Conservation (phyloP, 2,888 invertebrate species). For the Zeuzera pyrina region DNA sequence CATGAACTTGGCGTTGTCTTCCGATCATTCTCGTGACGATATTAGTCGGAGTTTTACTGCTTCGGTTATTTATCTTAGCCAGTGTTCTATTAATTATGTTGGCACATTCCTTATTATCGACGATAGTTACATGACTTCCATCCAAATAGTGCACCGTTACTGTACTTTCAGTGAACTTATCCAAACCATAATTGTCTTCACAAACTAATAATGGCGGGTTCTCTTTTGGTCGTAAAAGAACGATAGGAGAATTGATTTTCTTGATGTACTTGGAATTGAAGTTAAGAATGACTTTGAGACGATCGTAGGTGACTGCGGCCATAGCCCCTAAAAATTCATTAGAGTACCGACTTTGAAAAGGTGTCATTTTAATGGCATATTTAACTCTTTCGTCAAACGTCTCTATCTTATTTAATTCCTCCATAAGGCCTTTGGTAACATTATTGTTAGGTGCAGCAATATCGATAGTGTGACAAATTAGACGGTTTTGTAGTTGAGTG, state of each 20-base stretch:
- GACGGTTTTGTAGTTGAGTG: conserved; percentile 66
- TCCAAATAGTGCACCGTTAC: conserved; percentile 77
- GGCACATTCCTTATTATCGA: conserved; percentile 76
- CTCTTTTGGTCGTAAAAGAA: conserved; percentile 77
- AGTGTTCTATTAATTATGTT: conserved; percentile 73
- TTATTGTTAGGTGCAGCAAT: conserved; percentile 53
- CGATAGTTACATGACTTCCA: conserved; percentile 80
- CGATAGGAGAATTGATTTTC: conserved; percentile 72
- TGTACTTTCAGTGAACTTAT: conserved; percentile 68
- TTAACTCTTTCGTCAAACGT: conserved; percentile 74
- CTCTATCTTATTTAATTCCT: conserved; percentile 63
- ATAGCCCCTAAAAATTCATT: conserved; percentile 35
- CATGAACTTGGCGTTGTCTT: conserved; percentile 39
- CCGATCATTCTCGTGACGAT: conserved; percentile 50
- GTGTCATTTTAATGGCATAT: conserved; percentile 44
- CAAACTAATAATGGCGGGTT: conserved; percentile 57
- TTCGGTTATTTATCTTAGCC: conserved; percentile 25
- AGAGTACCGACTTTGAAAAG: conserved; percentile 49
- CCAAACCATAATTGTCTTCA: conserved; percentile 78
- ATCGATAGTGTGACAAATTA: conserved; percentile 72
- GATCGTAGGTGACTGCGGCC: conserved; percentile 47
- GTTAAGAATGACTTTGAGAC: conserved; percentile 67
- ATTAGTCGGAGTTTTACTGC: conserved; percentile 35
- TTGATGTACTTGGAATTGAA: conserved; percentile 55
- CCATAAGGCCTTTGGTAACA: conserved; percentile 38